Evolutionary conservation across 2,888 invertebrate genomes (phyloP).

Genomic region (Nematopogon swammerdamellus): DNA sequence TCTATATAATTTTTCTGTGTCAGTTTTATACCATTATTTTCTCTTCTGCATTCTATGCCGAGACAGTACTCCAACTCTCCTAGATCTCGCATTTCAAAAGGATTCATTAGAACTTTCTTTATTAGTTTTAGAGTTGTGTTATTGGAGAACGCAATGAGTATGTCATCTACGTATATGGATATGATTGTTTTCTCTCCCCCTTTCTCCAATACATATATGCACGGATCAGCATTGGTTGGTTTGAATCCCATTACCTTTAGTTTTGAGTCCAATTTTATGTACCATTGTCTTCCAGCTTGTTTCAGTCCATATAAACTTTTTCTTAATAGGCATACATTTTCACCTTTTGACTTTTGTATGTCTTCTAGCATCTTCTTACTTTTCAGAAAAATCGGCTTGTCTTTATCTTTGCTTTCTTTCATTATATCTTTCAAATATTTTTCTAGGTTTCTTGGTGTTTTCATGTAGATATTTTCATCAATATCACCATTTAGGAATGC

Average conservation of each 20-base stretch:
- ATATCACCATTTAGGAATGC: constrained; percentile 3
- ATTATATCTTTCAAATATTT: constrained; percentile 4
- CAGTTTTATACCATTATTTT: not conserved
- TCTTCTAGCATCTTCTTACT: not conserved
- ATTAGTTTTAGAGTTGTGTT: not conserved
- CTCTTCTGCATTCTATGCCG: not conserved
- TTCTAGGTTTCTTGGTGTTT: constrained; percentile 2
- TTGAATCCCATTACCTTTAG: not conserved
- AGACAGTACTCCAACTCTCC: not conserved
- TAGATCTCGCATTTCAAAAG: not conserved
- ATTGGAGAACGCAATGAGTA: not conserved
- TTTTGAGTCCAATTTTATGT: not conserved
- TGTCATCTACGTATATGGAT: not conserved
- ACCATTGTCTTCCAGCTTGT: not conserved
- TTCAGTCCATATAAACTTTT: not conserved
- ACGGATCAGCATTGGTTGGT: not conserved
- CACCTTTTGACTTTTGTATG: not conserved
- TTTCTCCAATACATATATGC: not conserved
- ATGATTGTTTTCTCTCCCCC: not conserved
- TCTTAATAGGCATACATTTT: not conserved
- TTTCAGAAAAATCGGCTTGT: not conserved
- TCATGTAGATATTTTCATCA: constrained; percentile 2
- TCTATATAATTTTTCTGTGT: not conserved
- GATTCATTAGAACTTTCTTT: not conserved
- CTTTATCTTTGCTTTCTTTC: constrained; percentile 3